These are phyloP conservation scores for Morpho deidamia DNA, from an alignment of 2,888 invertebrate genomes.

Conservation along the genomic window DNA sequence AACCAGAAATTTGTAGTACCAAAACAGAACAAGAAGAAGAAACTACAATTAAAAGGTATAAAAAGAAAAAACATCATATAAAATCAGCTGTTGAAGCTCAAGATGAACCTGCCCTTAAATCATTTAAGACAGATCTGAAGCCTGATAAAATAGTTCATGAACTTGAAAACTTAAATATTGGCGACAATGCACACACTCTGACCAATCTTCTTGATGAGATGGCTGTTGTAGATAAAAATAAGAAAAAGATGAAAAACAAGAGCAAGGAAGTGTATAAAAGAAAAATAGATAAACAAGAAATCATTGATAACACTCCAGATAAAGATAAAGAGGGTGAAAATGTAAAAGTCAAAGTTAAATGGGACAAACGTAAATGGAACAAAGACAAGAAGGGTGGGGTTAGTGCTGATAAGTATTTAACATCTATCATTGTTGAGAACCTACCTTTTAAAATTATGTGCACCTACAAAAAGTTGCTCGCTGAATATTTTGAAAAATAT, in stretches of 20 bases:
- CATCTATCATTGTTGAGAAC: constrained; percentile 52
- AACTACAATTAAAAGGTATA: constrained; percentile 18
- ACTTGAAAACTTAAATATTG: constrained; percentile 56
- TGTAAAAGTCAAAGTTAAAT: constrained; percentile 50
- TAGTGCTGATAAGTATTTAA: constrained; percentile 29
- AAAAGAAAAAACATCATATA: constrained; percentile 44
- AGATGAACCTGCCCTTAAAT: constrained; percentile 42
- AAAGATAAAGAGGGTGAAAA: constrained; percentile 32
- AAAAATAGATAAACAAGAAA: constrained; percentile 38
- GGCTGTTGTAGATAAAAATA: constrained; percentile 56
- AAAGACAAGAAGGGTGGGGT: constrained; percentile 48
- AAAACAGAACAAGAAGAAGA: constrained; percentile 2
- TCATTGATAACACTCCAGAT: constrained; percentile 6
- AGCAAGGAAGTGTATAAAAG: constrained; percentile 40
- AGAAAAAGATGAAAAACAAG: constrained; percentile 17
- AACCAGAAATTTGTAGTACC: not conserved
- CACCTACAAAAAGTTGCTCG: constrained; percentile 46
- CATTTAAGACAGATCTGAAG: constrained; percentile 39
- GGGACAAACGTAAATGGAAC: constrained; percentile 63
- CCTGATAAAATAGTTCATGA: constrained; percentile 49
- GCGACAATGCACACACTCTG: constrained; percentile 59
- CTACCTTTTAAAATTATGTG: constrained; percentile 50
- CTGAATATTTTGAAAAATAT: constrained; percentile 52
- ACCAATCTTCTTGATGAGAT: constrained; percentile 59
- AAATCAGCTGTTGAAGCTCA: constrained; percentile 27